Conservation (phyloP, 2,888 invertebrate genomes). For the Hololepta plana region DNA sequence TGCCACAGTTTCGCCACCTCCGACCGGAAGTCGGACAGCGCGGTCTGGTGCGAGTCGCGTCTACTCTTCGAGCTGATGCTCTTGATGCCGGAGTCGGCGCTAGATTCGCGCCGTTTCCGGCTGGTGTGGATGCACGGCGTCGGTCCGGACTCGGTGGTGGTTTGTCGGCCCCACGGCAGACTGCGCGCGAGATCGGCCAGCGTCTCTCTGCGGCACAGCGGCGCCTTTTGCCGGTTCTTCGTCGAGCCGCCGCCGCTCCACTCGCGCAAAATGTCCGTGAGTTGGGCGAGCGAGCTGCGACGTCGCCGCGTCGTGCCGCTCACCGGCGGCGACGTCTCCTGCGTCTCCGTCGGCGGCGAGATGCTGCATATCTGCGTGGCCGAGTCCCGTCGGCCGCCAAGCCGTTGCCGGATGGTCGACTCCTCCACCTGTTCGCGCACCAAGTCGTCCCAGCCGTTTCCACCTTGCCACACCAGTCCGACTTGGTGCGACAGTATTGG, state of each 20-base stretch:
- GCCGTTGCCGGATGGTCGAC: conserved; percentile 64
- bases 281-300: conserved; percentile 70
- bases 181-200: conserved; percentile 75
- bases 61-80: conserved; percentile 49
- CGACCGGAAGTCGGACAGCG: conserved; percentile 44
- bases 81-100: conserved; percentile 71
- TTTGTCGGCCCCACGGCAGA: conserved; percentile 60
- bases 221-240: conserved; percentile 36
- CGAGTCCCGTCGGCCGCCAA: conserved; percentile 74
- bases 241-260: conserved; percentile 60
- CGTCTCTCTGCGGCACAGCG: conserved; percentile 70
- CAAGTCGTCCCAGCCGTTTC: conserved; percentile 88
- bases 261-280: conserved; percentile 74
- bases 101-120: conserved; percentile 70
- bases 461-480: conserved; percentile 83
- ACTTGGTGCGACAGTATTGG: conserved; percentile 90
- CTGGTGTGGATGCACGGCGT: conserved; percentile 25
- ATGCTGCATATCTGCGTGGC: conserved; percentile 77
- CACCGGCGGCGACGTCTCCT: conserved; percentile 49
- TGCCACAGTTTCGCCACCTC: conserved; percentile 58
- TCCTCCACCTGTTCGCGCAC: conserved; percentile 75
- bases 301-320: conserved; percentile 47
- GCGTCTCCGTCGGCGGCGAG: conserved; percentile 59
- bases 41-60: conserved; percentile 48
- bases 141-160: conserved; percentile 31